Percentiles rank a stretch among this genome's conserved stretches.
phyloP scores from a whole-genome alignment of 2,888 invertebrate species.

The Drosophila longiperda region DNA sequence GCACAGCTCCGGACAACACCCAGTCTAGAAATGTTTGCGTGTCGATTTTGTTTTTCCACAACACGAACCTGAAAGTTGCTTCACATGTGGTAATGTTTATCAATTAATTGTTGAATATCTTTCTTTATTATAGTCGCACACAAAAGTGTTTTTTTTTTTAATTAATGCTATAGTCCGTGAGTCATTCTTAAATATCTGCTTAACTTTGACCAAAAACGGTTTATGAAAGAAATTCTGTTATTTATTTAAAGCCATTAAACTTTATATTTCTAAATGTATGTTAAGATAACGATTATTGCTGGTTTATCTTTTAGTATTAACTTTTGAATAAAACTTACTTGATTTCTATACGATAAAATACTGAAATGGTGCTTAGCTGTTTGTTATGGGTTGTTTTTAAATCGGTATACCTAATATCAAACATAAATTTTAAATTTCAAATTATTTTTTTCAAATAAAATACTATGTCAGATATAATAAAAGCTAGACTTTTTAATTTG shows the following conservation, averaged over 20 bases:
- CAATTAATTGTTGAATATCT: not conserved
- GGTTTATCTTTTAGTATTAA: not conserved
- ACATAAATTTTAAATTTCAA: not conserved
- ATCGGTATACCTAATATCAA: not conserved
- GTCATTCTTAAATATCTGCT: not conserved
- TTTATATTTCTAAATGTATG: not conserved
- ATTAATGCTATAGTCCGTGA: not conserved
- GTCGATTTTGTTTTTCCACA: not conserved
- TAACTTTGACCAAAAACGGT: not conserved
- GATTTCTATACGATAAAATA: too few relatives aligned
- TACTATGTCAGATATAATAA: too few relatives aligned
- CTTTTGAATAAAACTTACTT: not conserved
- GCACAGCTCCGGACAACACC: conserved; percentile 1
- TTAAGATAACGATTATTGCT: not conserved
- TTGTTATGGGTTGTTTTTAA: not conserved
- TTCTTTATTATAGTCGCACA: not conserved
- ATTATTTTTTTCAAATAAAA: not conserved
- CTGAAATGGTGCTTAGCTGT: not conserved
- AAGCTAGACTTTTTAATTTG: not conserved
- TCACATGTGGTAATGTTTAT: not conserved
- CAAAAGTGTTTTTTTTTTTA: not conserved
- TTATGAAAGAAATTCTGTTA: not conserved
- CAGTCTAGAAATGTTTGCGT: conserved; percentile 3
- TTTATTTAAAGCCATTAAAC: not conserved
- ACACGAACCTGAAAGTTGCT: not conserved